Evolutionary conservation across 2,113 vertebrate genomes (phyloP).

Genomic region (Erythrocebus patas): DNA sequence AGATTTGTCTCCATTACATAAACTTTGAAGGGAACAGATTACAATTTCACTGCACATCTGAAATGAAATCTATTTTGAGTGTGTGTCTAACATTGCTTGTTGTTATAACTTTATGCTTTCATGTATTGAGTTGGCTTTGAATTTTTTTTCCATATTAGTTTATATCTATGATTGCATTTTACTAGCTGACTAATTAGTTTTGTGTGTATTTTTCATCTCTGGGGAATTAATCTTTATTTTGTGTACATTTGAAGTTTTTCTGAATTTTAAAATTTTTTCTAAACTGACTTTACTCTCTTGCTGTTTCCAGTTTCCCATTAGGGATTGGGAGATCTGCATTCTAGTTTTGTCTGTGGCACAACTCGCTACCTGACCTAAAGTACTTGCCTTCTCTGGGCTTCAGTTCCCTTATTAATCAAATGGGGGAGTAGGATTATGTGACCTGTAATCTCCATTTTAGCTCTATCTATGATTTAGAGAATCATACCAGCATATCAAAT

Average conservation of each 20-base stretch:
- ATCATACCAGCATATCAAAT: not conserved
- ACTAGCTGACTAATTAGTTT: not conserved
- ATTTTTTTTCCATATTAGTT: not conserved
- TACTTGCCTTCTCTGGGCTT: not conserved
- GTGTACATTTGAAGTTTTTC: not conserved
- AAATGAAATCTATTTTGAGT: not conserved
- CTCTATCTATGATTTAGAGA: not conserved
- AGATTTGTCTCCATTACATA: not conserved
- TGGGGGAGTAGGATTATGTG: not conserved
- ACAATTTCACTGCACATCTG: not conserved
- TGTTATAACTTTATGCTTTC: not conserved
- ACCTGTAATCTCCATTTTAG: not conserved
- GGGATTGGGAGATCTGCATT: not conserved
- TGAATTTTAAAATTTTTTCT: not conserved
- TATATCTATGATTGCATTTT: not conserved
- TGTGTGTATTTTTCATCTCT: not conserved
- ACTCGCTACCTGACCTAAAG: not conserved
- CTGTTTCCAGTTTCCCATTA: not conserved
- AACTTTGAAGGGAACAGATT: not conserved
- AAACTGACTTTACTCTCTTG: not conserved
- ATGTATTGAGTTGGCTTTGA: not conserved
- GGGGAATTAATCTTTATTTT: not conserved
- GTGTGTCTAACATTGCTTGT: not conserved
- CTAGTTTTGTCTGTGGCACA: not conserved
- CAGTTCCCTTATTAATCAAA: not conserved